A percentile compares a stretch with the other conserved stretches of the same genome.
Evolutionary conservation across 2,888 invertebrate species (phyloP).

Genomic region (Phortica okadai): DNA sequence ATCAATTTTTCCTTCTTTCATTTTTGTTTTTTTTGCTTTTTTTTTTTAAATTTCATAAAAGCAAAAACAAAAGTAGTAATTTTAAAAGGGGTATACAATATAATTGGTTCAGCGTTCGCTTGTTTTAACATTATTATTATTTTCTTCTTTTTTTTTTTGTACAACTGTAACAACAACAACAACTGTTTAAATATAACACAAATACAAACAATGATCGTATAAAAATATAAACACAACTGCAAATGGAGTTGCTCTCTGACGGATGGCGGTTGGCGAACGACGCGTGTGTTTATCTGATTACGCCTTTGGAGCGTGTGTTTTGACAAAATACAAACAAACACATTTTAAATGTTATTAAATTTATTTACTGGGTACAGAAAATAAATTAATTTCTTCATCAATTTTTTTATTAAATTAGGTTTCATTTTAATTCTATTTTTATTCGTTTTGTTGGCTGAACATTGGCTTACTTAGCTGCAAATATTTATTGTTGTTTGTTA

Average conservation of each 20-base stretch:
- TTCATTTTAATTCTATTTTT: too few species aligned
- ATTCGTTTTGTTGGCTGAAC: too few species aligned
- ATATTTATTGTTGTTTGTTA: too few species aligned
- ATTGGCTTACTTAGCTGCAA: too few species aligned
- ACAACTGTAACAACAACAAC: constrained; percentile 12
- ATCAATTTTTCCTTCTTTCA: constrained; percentile 20
- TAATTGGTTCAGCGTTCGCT: constrained; percentile 32
- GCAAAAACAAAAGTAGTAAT: constrained; percentile 22
- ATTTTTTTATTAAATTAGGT: too few species aligned
- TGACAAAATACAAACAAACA: not conserved
- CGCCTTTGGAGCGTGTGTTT: constrained; percentile 42
- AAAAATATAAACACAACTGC: constrained; percentile 64
- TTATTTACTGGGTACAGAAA: too few species aligned
- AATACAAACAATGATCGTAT: constrained; percentile 46
- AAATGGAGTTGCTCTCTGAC: constrained; percentile 23
- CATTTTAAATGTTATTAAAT: not conserved
- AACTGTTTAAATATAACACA: constrained; percentile 65
- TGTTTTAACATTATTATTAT: constrained; percentile 13
- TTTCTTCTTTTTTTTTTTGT: not conserved
- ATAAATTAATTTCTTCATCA: too few species aligned
- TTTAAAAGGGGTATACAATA: constrained; percentile 13
- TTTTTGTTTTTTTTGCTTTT: not conserved
- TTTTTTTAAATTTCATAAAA: not conserved
- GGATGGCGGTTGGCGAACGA: constrained; percentile 24
- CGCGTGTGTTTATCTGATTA: constrained; percentile 35